A percentile compares a stretch with the other conserved stretches of the same genome.
Conservation (phyloP, 2,797 vertebrate genomes). For the Pelodytes ibericus region DNA sequence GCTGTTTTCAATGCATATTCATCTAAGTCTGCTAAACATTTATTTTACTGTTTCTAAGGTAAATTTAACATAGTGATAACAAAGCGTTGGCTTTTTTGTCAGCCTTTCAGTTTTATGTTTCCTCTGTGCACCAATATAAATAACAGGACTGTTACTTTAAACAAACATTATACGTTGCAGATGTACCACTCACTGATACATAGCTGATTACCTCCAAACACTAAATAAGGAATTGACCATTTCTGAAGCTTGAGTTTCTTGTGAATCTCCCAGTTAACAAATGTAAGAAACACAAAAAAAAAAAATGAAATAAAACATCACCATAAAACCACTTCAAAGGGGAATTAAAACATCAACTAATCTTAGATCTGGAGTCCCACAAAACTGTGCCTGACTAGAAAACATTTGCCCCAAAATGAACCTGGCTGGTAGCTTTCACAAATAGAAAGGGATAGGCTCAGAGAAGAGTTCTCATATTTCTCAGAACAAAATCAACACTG, state of each 20-base stretch:
- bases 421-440: conserved; percentile 46
- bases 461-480: conserved; percentile 53
- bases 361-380: conserved; percentile 40
- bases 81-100: conserved; percentile 29
- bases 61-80: conserved; percentile 22
- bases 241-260: conserved; percentile 28
- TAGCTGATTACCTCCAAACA: conserved; percentile 38
- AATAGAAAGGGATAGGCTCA: conserved; percentile 40
- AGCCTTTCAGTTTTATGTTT: conserved; percentile 16
- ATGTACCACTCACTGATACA: conserved; percentile 41
- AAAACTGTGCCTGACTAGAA: conserved; percentile 49
- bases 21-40: not conserved
- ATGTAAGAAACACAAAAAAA: conserved; percentile 19
- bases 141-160: conserved; percentile 49
- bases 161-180: conserved; percentile 47
- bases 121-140: conserved; percentile 21
- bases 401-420: conserved; percentile 57
- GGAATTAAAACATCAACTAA: conserved; percentile 40
- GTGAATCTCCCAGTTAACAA: conserved; percentile 25
- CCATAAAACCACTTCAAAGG: conserved; percentile 29
- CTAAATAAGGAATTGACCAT: conserved; percentile 25
- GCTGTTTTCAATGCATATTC: not conserved
- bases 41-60: conserved; percentile 18
- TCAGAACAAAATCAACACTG: conserved; percentile 54
- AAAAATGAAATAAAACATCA: conserved; percentile 21